phyloP scores from a whole-genome alignment of 2,113 vertebrate genomes.

The Ptyas mucosa region DNA sequence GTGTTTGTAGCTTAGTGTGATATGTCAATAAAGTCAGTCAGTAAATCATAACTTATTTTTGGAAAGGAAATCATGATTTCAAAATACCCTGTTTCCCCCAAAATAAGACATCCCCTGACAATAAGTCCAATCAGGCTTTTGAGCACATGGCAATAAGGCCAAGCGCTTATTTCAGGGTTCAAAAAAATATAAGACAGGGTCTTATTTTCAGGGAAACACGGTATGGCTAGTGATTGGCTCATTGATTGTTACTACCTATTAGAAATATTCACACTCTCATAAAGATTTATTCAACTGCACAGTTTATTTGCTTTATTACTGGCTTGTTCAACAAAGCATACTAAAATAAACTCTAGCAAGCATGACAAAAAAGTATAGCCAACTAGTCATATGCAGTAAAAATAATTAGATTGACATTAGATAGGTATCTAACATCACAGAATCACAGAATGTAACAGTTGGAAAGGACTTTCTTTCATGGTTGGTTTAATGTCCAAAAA shows the following conservation, averaged over 20 bases:
- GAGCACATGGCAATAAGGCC: too few species aligned
- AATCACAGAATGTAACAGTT: background rate
- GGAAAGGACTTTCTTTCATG: background rate
- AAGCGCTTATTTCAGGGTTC: too few species aligned
- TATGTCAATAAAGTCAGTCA: background rate
- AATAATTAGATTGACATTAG: background rate
- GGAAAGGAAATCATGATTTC: background rate
- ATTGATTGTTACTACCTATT: background rate
- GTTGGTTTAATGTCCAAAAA: background rate
- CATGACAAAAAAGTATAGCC: background rate
- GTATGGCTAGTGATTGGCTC: background rate
- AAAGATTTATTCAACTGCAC: background rate
- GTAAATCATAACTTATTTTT: background rate
- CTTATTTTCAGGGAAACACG: too few species aligned
- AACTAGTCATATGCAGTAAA: background rate
- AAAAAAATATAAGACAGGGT: too few species aligned
- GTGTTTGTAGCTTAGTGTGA: background rate
- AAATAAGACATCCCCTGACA: too few species aligned
- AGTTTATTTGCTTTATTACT: background rate
- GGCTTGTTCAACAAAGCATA: background rate
- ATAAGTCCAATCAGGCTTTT: too few species aligned
- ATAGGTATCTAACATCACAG: background rate
- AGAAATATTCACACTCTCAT: background rate
- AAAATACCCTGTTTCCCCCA: background rate
- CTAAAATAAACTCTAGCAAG: background rate